These are phyloP conservation scores for Acanthosepion esculentum DNA, from an alignment of 2,888 invertebrate genomes.

Conservation along the genomic window DNA sequence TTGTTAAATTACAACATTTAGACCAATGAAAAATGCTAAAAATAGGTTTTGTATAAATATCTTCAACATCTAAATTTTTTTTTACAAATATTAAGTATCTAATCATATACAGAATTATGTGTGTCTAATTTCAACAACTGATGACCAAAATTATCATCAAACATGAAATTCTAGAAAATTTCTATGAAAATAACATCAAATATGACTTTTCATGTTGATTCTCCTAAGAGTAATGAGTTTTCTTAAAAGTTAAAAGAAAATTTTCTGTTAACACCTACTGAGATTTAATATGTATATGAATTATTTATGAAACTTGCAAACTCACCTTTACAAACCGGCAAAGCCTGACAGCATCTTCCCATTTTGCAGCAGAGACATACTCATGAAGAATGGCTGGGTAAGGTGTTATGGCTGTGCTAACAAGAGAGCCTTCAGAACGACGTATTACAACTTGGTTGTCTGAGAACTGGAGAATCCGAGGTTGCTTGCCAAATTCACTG, in stretches of 20 bases:
- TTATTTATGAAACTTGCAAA: background rate
- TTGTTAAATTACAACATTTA: no score
- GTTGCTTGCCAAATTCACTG: slow-evolving; percentile 91
- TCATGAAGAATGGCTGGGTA: slow-evolving; percentile 81
- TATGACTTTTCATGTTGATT: background rate
- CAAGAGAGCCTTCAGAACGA: slow-evolving; percentile 89
- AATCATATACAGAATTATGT: background rate
- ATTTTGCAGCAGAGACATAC: slow-evolving; percentile 82
- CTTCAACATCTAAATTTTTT: no score
- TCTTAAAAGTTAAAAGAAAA: background rate
- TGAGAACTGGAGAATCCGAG: slow-evolving; percentile 86
- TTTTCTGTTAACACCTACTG: background rate
- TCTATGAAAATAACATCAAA: background rate
- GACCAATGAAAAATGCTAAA: no score
- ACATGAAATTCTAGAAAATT: background rate
- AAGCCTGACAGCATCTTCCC: slow-evolving; percentile 86
- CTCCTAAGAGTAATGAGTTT: background rate
- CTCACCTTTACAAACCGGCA: slow-evolving; percentile 81
- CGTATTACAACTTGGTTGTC: slow-evolving; percentile 89
- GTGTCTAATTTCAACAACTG: background rate
- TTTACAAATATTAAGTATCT: background rate
- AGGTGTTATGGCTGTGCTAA: slow-evolving; percentile 84
- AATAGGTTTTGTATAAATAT: no score
- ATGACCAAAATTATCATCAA: background rate
- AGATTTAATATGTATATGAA: background rate